Evolutionary conservation across 1,140 invertebrate species (phyloP).

Genomic region (Mamestra configurata): DNA sequence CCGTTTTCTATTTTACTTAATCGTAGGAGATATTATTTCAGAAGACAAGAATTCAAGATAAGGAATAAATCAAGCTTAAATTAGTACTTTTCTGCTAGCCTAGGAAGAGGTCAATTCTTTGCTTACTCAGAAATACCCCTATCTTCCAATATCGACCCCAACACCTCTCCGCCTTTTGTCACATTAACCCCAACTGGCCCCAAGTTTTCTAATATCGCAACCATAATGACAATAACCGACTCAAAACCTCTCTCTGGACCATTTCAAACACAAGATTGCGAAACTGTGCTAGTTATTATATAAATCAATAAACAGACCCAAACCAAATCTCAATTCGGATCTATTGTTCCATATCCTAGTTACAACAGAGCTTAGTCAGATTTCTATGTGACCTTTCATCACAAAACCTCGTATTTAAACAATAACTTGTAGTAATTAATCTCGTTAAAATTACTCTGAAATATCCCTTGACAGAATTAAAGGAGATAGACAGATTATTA

Average conservation of each 20-base stretch:
- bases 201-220: too few relatives aligned
- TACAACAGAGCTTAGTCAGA: conserved; percentile 27
- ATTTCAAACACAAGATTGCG: conserved; percentile 8
- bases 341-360: conserved; percentile 8
- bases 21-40: too few relatives aligned
- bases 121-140: too few relatives aligned
- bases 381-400: background rate
- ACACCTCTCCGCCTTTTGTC: too few relatives aligned
- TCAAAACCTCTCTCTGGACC: background rate
- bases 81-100: too few relatives aligned
- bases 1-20: too few relatives aligned
- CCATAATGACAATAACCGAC: background rate
- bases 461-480: conserved; percentile 2
- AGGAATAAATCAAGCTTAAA: too few relatives aligned
- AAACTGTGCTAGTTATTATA: background rate
- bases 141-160: too few relatives aligned
- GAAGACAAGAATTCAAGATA: too few relatives aligned
- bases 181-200: too few relatives aligned
- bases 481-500: conserved; percentile 24
- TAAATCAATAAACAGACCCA: conserved; percentile 28
- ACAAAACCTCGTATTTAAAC: conserved; percentile 9
- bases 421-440: conserved; percentile 9
- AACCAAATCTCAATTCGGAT: background rate
- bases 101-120: too few relatives aligned
- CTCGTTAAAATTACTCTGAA: conserved; percentile 2